A percentile compares a stretch with the other conserved stretches of the same genome.
Conservation (phyloP, 2,888 invertebrate genomes). For the Cosmia trapezina region DNA sequence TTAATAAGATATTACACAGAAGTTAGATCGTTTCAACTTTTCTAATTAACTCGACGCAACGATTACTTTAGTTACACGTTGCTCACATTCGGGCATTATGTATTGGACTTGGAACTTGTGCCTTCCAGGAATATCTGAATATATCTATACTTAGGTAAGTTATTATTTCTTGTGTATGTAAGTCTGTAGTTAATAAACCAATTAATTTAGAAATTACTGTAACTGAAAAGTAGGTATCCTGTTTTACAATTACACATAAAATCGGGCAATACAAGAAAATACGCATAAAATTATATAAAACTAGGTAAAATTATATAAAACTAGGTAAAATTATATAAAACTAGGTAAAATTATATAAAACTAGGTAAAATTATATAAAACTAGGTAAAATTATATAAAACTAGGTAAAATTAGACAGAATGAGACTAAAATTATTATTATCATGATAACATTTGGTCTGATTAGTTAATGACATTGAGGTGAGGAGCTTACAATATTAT, state of each 20-base stretch:
- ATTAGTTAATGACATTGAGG: too few relatives aligned
- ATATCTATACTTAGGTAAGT: background rate
- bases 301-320: background rate
- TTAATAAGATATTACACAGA: constrained; percentile 4
- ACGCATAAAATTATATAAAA: too few relatives aligned
- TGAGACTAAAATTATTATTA: too few relatives aligned
- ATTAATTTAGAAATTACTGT: background rate
- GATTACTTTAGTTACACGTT: constrained; percentile 51
- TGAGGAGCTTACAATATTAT: too few relatives aligned
- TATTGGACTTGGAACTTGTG: constrained; percentile 18
- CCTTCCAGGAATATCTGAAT: constrained; percentile 1
- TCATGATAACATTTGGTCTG: too few relatives aligned
- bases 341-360: too few relatives aligned
- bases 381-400: background rate
- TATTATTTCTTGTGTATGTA: background rate
- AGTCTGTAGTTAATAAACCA: background rate
- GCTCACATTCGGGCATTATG: constrained; percentile 32
- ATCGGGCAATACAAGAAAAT: too few relatives aligned
- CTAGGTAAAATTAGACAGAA: background rate
- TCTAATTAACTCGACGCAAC: constrained; percentile 53
- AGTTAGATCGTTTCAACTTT: constrained; percentile 57
- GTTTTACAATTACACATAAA: background rate
- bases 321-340: too few relatives aligned
- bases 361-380: too few relatives aligned
- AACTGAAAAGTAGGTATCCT: background rate